Evolutionary conservation across 2,888 invertebrate species (phyloP).

Genomic region (Itoplectis maculator): DNA sequence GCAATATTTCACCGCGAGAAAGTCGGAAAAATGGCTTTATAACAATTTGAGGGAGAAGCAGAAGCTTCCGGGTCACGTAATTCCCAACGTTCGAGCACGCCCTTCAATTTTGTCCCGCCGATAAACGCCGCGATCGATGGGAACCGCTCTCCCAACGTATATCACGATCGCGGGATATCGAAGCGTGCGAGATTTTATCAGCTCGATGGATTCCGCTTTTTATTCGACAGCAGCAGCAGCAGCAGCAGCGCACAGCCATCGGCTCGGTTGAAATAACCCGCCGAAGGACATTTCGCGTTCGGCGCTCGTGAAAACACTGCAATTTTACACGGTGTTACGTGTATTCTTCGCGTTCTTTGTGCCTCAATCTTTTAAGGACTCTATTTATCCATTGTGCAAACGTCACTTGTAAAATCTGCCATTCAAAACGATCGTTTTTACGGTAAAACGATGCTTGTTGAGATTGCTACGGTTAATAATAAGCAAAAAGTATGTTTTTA

Average conservation of each 20-base stretch:
- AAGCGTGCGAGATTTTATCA: slow-evolving; percentile 35
- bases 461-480: no score
- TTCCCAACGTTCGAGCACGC: slow-evolving; percentile 56
- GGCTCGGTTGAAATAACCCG: slow-evolving; percentile 10
- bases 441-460: no score
- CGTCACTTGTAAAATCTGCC: no score
- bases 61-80: slow-evolving; percentile 64
- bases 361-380: no score
- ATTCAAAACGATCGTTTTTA: no score
- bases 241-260: no score
- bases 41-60: slow-evolving; percentile 56
- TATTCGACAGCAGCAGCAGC: neutral
- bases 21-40: slow-evolving; percentile 39
- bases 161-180: slow-evolving; percentile 35
- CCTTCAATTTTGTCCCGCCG: slow-evolving; percentile 65
- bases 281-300: neutral
- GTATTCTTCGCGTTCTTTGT: neutral
- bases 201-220: slow-evolving; percentile 20
- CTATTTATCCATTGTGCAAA: no score
- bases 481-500: no score
- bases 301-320: slow-evolving; percentile 7
- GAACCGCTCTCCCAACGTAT: slow-evolving; percentile 29
- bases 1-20: slow-evolving; percentile 15
- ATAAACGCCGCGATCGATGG: slow-evolving; percentile 60
- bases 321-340: neutral